Base-by-base conservation (phyloP, 1,140 invertebrate genomes). In the Brachionus rotundiformis region DNA sequence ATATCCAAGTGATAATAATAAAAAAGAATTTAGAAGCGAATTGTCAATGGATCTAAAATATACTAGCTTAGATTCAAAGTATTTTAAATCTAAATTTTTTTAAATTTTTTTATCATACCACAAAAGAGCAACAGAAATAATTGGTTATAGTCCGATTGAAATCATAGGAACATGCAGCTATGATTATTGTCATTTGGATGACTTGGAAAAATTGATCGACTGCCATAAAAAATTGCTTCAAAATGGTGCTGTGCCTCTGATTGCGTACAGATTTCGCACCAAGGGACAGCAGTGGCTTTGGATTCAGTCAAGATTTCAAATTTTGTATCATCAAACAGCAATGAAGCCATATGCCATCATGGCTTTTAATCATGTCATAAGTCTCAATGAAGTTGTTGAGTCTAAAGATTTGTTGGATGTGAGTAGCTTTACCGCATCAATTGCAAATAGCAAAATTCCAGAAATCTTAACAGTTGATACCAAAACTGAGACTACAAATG, bases 241-340 rank as follows among this genome's bases (percentile, higher is more conserved):
- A 39, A 79, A 79, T 23, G 76, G 76, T 8, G 76, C 47, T 11
- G 59, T 54, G 6, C 76, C 47, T n/a, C 31, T 63, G 23, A 54
- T 79, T 11, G 47, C 76, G 1, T 79, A 79, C 16, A 54, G 76
- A 13, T 79, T 79, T 63, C 19, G 59, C 4, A 79, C 76, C 11
- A 79, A 79, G 19, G 76, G 76, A 19, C 47, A 31, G 36, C 76
- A 79, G 25, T 79, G 76, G 76, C 29, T 79, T 5, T 79, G 76
- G 76, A 79, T 79, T 27, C 76, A 79, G 47, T 59, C 47, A 23
- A 79, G 47, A 54, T 79, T 79, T 79, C 76, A 79, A 79, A 79
- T 79, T 31, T 36, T 79, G 25, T 59, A 59, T 39, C 47, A 79
- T 41, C 47, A 79, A 25, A 59, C 31, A 27, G 47, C 47, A 8